These are phyloP conservation scores for Drosophila mimica DNA, from an alignment of 2,888 invertebrate species.

Conservation along the genomic window DNA sequence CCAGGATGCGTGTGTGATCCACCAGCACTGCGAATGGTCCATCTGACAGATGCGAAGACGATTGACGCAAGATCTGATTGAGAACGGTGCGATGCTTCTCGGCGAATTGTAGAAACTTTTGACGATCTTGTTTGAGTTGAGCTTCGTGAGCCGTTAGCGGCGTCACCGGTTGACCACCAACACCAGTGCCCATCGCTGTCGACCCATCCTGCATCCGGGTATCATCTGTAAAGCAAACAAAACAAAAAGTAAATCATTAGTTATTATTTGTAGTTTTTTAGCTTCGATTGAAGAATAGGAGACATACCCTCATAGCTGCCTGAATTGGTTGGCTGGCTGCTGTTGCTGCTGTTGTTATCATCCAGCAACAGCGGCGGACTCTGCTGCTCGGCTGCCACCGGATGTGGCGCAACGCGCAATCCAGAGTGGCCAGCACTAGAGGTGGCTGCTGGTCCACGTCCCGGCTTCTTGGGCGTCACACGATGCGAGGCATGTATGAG, in stretches of 20 bases:
- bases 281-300: not conserved
- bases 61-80: slow-evolving; percentile 94
- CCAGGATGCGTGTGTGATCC: slow-evolving; percentile 93
- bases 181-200: slow-evolving; percentile 7
- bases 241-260: not conserved
- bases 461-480: slow-evolving; percentile 54
- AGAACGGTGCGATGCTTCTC: slow-evolving; percentile 95
- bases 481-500: slow-evolving; percentile 91
- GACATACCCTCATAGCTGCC: slow-evolving; percentile 54
- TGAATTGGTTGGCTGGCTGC: slow-evolving; percentile 30
- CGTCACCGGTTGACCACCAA: slow-evolving; percentile 20
- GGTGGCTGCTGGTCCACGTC: slow-evolving; percentile 21
- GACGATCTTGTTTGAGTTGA: slow-evolving; percentile 87
- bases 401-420: slow-evolving; percentile 32
- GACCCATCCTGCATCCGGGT: slow-evolving; percentile 56
- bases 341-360: slow-evolving; percentile 41
- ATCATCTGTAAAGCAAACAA: slow-evolving; percentile 40
- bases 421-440: slow-evolving; percentile 7
- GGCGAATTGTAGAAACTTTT: slow-evolving; percentile 90
- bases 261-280: not conserved
- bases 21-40: slow-evolving; percentile 95
- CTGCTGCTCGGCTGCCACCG: slow-evolving; percentile 31
- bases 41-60: slow-evolving; percentile 91
- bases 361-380: slow-evolving; percentile 35
- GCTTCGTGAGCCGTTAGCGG: slow-evolving; percentile 58